phyloP scores from a whole-genome alignment of 2,888 invertebrate genomes.

The Sinotaia quadrata region DNA sequence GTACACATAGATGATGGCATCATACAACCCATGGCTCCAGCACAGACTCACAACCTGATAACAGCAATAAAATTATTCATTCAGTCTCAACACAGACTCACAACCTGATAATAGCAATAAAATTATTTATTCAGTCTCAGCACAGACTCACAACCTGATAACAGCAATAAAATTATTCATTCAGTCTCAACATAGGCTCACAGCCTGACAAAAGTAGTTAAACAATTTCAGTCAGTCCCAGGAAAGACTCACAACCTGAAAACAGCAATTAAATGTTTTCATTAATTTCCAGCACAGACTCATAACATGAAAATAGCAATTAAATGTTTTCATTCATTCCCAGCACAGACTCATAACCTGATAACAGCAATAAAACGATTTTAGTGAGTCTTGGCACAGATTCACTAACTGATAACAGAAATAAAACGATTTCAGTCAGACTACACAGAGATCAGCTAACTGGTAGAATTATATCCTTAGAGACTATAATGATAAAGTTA shows the following conservation, averaged over 20 bases:
- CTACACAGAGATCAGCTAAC: no score
- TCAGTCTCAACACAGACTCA: constrained; percentile 75
- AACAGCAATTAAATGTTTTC: no score
- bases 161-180: background rate
- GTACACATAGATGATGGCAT: constrained; percentile 83
- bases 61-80: background rate
- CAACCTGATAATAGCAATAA: constrained; percentile 67
- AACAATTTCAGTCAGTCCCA: background rate
- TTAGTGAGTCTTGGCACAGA: constrained; percentile 73
- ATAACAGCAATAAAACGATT: background rate
- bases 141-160: constrained; percentile 76
- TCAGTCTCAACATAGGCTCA: constrained; percentile 75
- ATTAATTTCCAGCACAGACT: no score
- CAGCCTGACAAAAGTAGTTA: constrained; percentile 67
- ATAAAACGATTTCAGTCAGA: background rate
- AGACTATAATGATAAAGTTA: no score
- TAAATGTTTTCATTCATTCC: no score
- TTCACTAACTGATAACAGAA: constrained; percentile 73
- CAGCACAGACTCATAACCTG: constrained; percentile 77
- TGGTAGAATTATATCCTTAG: no score
- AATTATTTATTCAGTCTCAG: constrained; percentile 59
- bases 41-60: constrained; percentile 76
- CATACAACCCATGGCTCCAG: constrained; percentile 78
- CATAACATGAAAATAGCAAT: no score
- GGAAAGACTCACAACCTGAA: background rate